Percentiles rank a stretch among this genome's conserved stretches.
Evolutionary conservation across 92 coral and sea anemone species (phyloP).

Genomic region (Isaurus tuberculatus): DNA sequence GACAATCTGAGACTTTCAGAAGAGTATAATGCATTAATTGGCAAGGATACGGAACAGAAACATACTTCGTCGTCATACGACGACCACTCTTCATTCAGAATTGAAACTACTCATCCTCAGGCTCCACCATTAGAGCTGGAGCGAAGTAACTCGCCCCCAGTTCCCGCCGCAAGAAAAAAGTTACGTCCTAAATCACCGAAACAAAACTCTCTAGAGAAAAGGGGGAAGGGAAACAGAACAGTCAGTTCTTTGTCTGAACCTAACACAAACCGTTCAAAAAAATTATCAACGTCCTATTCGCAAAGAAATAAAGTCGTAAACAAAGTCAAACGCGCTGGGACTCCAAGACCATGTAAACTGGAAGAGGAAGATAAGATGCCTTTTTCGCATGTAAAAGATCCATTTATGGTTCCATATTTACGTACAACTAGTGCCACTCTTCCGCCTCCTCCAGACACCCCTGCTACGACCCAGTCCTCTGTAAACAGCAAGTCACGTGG

Average conservation of each 20-base stretch:
- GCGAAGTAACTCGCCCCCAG: slow-evolving; percentile 72
- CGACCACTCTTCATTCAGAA: slow-evolving; percentile 40
- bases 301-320: slow-evolving; percentile 31
- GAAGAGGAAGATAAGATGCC: slow-evolving; percentile 37
- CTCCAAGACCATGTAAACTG: slow-evolving; percentile 43
- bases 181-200: slow-evolving; percentile 44
- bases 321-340: slow-evolving; percentile 1
- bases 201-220: slow-evolving; percentile 45
- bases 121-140: slow-evolving; percentile 68
- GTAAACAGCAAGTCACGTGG: slow-evolving; percentile 6
- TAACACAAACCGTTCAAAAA: slow-evolving; percentile 20
- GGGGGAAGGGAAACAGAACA: slow-evolving; percentile 50
- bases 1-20: slow-evolving; percentile 2
- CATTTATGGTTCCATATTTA: slow-evolving; percentile 82
- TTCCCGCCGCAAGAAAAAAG: slow-evolving; percentile 59
- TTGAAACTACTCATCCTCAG: slow-evolving; percentile 27
- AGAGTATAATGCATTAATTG: slow-evolving; percentile 21
- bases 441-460: slow-evolving; percentile 67
- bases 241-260: slow-evolving; percentile 70
- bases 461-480: slow-evolving; percentile 18
- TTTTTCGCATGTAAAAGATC: slow-evolving; percentile 65
- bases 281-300: slow-evolving; percentile 49
- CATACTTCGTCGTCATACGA: slow-evolving; percentile 45
- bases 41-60: slow-evolving; percentile 23
- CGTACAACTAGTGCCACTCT: slow-evolving; percentile 91